Evolutionary conservation across 2,113 vertebrate genomes (phyloP).

Genomic region (Gadus chalcogrammus): DNA sequence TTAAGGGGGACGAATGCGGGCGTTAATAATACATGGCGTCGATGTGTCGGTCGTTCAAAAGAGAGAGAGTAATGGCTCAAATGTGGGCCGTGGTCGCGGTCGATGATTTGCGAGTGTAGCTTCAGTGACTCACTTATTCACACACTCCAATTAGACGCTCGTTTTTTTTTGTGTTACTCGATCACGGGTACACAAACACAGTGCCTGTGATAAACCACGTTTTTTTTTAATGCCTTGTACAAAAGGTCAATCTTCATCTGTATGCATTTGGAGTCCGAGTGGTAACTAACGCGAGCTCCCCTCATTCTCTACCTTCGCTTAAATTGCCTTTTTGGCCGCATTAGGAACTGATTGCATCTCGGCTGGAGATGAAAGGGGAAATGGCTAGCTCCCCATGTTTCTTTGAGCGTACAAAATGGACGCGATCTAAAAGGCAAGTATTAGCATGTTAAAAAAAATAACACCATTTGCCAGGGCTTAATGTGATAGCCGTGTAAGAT

Average conservation of each 20-base stretch:
- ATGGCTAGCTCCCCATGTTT: slow-evolving; percentile 33
- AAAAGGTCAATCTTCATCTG: slow-evolving; percentile 58
- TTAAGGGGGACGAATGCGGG: slow-evolving; percentile 53
- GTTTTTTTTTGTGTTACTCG: slow-evolving; percentile 36
- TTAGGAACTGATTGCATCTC: slow-evolving; percentile 58
- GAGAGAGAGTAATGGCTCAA: slow-evolving; percentile 26
- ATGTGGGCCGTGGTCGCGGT: slow-evolving; percentile 27
- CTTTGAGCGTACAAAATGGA: slow-evolving; percentile 56
- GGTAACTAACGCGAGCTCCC: slow-evolving; percentile 40
- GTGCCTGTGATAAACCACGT: slow-evolving; percentile 26
- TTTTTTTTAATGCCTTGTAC: slow-evolving; percentile 11
- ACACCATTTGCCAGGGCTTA: slow-evolving; percentile 65
- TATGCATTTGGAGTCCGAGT: slow-evolving; percentile 39
- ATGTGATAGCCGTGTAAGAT: slow-evolving; percentile 62
- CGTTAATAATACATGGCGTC: slow-evolving; percentile 52
- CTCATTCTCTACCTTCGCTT: slow-evolving; percentile 45
- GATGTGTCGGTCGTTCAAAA: slow-evolving; percentile 34
- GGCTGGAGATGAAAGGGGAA: slow-evolving; percentile 56
- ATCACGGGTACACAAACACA: slow-evolving; percentile 29
- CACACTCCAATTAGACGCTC: slow-evolving; percentile 7
- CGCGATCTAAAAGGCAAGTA: slow-evolving; percentile 56
- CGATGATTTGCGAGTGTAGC: slow-evolving; percentile 5
- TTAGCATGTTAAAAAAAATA: slow-evolving; percentile 70
- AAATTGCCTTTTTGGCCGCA: slow-evolving; percentile 50
- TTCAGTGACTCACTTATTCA: slow-evolving; percentile 1